phyloP scores from a whole-genome alignment of 1,140 invertebrate species.

The Drosophila sp. region DNA sequence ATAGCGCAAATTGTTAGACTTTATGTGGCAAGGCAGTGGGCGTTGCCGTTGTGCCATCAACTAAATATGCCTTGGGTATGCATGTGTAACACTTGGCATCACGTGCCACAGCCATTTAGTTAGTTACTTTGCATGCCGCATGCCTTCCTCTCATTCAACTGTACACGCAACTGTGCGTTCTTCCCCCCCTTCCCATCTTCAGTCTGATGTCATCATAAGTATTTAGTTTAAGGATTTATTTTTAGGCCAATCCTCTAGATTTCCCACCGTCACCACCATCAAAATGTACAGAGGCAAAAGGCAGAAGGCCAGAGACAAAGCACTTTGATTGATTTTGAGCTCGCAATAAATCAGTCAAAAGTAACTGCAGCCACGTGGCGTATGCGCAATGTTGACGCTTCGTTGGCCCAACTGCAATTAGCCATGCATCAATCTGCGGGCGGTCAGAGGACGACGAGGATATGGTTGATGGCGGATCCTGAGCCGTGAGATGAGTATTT shows the following conservation, averaged over 20 bases:
- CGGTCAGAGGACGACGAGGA: neutral
- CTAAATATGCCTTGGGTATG: neutral
- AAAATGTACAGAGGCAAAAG: conserved; percentile 28
- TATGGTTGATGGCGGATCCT: neutral
- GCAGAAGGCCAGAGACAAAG: neutral
- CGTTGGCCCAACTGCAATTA: conserved; percentile 58
- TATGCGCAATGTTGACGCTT: conserved; percentile 63
- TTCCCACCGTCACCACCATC: neutral
- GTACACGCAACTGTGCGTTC: neutral
- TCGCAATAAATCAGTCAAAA: conserved; percentile 39
- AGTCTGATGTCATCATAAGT: conserved; percentile 9
- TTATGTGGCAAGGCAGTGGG: neutral
- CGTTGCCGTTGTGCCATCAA: neutral
- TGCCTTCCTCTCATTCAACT: neutral
- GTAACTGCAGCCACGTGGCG: conserved; percentile 62
- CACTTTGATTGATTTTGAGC: conserved; percentile 37
- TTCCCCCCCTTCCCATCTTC: neutral
- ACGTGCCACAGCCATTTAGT: conserved; percentile 2
- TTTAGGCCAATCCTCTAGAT: neutral
- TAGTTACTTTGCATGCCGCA: conserved; percentile 17
- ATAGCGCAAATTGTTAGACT: conserved; percentile 30
- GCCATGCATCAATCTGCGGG: conserved; percentile 16
- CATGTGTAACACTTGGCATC: conserved; percentile 6
- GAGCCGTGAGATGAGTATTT: conserved; percentile 15
- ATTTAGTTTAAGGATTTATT: neutral